Evolutionary conservation across 2,113 vertebrate genomes (phyloP).

Genomic region (Lampris megalopsis): DNA sequence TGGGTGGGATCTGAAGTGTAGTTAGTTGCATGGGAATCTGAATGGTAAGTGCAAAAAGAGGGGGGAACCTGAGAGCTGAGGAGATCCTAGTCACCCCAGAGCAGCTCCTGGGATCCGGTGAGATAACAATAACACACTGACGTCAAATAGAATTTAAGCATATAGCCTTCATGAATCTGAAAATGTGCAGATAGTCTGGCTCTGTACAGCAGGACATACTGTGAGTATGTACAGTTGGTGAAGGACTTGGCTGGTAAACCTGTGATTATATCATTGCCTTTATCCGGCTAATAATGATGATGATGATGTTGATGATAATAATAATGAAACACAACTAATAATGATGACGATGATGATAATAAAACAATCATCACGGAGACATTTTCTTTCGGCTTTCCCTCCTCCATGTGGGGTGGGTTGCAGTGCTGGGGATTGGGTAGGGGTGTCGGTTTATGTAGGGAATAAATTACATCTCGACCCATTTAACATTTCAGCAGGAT

Average conservation of each 20-base stretch:
- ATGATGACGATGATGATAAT: neutral
- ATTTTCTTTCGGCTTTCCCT: neutral
- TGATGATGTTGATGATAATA: too few relatives aligned
- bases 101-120: slow-evolving; percentile 43
- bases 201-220: too few relatives aligned
- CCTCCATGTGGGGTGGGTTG: neutral
- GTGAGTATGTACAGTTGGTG: too few relatives aligned
- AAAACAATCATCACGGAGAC: neutral
- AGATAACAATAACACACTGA: slow-evolving; percentile 32
- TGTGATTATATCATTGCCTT: neutral
- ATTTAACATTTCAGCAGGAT: neutral
- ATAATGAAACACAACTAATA: too few relatives aligned
- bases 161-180: too few relatives aligned
- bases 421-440: too few relatives aligned
- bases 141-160: neutral
- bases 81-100: slow-evolving; percentile 62
- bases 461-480: too few relatives aligned
- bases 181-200: too few relatives aligned
- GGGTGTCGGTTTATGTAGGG: too few relatives aligned
- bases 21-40: slow-evolving; percentile 58
- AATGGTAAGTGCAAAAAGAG: slow-evolving; percentile 62
- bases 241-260: too few relatives aligned
- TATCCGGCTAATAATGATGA: neutral
- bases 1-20: slow-evolving; percentile 53
- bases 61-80: slow-evolving; percentile 61